Percentiles rank a stretch among this genome's conserved stretches.
Conservation (phyloP, 2,113 vertebrate species). For the Megalops atlanticus region DNA sequence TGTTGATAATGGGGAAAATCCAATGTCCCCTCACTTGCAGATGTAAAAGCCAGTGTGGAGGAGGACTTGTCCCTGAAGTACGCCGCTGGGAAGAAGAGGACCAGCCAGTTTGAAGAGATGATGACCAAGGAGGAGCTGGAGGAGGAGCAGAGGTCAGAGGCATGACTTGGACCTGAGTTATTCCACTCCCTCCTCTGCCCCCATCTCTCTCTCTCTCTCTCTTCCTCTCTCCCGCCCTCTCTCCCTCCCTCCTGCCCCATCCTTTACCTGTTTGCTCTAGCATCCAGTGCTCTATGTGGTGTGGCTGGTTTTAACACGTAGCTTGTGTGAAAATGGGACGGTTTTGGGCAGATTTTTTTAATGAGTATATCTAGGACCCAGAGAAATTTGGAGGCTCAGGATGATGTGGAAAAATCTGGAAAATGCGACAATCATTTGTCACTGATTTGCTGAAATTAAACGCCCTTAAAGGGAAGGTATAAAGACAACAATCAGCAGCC, state of each 20-base stretch:
- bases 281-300: neutral
- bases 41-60: slow-evolving; percentile 52
- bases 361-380: neutral
- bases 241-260: neutral
- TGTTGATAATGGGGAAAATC: neutral
- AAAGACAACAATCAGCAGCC: too few relatives aligned
- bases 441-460: too few relatives aligned
- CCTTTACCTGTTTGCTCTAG: neutral
- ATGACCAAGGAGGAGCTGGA: slow-evolving; percentile 88
- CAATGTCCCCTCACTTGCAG: slow-evolving; percentile 37
- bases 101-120: slow-evolving; percentile 79
- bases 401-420: too few relatives aligned
- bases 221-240: neutral
- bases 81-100: slow-evolving; percentile 78
- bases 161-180: slow-evolving; percentile 39
- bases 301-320: neutral
- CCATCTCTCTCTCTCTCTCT: neutral
- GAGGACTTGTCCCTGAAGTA: slow-evolving; percentile 71
- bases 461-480: too few relatives aligned
- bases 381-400: neutral
- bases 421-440: too few relatives aligned
- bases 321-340: neutral
- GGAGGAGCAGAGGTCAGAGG: slow-evolving; percentile 88
- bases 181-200: neutral
- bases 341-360: neutral